Evolutionary conservation across 1,140 invertebrate genomes (phyloP), one percentile per base, ranked within the genome.

Genomic region (Trachymyrmex septentrionalis): DNA sequence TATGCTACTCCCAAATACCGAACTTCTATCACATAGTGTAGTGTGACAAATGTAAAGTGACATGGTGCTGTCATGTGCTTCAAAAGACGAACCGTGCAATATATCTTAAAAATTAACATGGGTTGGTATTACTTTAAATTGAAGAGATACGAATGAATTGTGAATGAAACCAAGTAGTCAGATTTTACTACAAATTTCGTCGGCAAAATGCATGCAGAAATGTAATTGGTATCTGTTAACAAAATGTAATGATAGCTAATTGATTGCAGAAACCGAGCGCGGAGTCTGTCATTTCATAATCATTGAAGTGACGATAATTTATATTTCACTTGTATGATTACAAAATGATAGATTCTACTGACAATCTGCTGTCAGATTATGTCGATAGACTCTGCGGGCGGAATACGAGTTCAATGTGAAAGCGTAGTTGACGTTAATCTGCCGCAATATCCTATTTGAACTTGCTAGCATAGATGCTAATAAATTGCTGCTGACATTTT

Each of bases 121-220:
- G 69, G 80, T 84, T n/a, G 75, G 80, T 84, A 84, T 59, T 48
- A n/a, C 6, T 44, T 34, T 80, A 3, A 0, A 34, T n/a, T 67
- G 38, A 67, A 4, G 59, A 30, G 2, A 30, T n/a, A 66, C 30
- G 19, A 66, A 5, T 66, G 16, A 34, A 5, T n/a, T 30, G 19
- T n/a, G 63, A 38, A 34, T 30, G 19, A 66, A 5, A 30, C 1
- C 16, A 30, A 14, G 5, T 63, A 59, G 10, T 12, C 5, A 30
- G 19, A 30, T 63, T 50, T 14, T 50, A 16, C 48, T 16, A 50
- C 4, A 50, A 50, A 50, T 48, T 12, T 12, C 3, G 34, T 48
- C 12, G 48, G 3, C 48, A 48, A 9, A 48, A 38, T 38, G 7
- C 34, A 38, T 44, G 19, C 53, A n/a, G 30, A 66, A 38, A 66